Conservation (phyloP, 2,888 invertebrate genomes). For the Hyppa rectilinea region DNA sequence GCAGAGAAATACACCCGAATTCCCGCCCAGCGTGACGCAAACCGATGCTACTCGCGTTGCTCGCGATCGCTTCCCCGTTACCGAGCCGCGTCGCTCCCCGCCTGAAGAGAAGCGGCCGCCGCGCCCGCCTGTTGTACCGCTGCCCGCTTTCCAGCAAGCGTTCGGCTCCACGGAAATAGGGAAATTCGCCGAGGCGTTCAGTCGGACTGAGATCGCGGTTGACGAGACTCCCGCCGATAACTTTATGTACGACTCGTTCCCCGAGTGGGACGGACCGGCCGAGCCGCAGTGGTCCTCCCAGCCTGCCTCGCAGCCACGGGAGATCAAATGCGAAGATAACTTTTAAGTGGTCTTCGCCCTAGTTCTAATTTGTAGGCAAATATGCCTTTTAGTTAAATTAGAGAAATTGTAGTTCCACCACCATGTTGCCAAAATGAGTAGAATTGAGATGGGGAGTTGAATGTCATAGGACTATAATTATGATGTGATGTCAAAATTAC, state of each 20-base stretch:
- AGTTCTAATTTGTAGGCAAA: conserved; percentile 81
- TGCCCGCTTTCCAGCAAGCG: conserved; percentile 96
- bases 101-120: conserved; percentile 82
- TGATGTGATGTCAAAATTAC: conserved; percentile 87
- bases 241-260: conserved; percentile 83
- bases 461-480: conserved; percentile 85
- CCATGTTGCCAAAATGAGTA: conserved; percentile 90
- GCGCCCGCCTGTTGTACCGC: conserved; percentile 89
- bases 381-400: conserved; percentile 86
- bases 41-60: conserved; percentile 69
- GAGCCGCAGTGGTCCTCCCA: conserved; percentile 85
- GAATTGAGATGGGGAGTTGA: conserved; percentile 81
- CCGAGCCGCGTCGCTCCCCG: conserved; percentile 75
- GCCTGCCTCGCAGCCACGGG: conserved; percentile 81
- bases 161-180: conserved; percentile 97
- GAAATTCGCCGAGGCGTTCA: conserved; percentile 94
- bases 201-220: conserved; percentile 89
- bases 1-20: conserved; percentile 75
- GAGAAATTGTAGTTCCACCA: conserved; percentile 88
- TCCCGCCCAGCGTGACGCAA: conserved; percentile 65
- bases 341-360: conserved; percentile 80
- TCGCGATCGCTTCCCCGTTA: conserved; percentile 73
- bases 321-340: conserved; percentile 88
- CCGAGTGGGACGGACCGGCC: conserved; percentile 84
- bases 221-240: conserved; percentile 82